Base-by-base conservation (phyloP, 1,140 invertebrate genomes). In the Hycleus phaleratus region DNA sequence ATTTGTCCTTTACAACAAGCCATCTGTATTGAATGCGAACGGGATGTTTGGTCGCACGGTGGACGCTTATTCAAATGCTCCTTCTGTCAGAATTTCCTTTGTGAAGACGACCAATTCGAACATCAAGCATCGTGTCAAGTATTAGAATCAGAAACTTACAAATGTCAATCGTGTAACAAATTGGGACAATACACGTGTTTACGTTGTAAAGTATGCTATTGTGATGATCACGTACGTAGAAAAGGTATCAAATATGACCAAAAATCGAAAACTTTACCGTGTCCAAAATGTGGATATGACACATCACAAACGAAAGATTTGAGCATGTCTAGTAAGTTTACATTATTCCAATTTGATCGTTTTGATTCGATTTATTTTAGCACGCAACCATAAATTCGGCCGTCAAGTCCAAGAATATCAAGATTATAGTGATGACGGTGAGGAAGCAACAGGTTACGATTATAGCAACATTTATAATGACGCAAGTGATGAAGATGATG, bases 41-140 rank as follows among this genome's bases (percentile, higher is more conserved):
- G 91, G 70, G 83, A 87, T 11, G 92, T 97, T 9, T 97, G 93
- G 92, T 91, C 94, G 73, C 94, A 97, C 73, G 95, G 94, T 63
- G 90, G 87, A 3, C 81, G 95, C 49, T 89, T 97, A 61, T 97
- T 95, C 71, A 85, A 85, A 63, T 98, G 95, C 74, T 93, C 90
- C 46, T 97, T 93, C 75, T 97, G 95, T 72, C 76, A 85, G 66
- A 89, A 85, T 51, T 95, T 88, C 71, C 79, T 98, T 0, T 98
- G 95, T 77, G 95, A 98, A 77, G 95, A 98, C 78, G 95, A 98
- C 76, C 95, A 98, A 75, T 97, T 98, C 81, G 95, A 98, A 73
- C 95, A 98, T 77, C 95, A 98, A 78, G 95, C 95, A 6, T 95
- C 91, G 1, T 98, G 95, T 73, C 94, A 96, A 79, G 88, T 95